Conservation (phyloP, 2,888 invertebrate species). For the Pheosia gnoma region DNA sequence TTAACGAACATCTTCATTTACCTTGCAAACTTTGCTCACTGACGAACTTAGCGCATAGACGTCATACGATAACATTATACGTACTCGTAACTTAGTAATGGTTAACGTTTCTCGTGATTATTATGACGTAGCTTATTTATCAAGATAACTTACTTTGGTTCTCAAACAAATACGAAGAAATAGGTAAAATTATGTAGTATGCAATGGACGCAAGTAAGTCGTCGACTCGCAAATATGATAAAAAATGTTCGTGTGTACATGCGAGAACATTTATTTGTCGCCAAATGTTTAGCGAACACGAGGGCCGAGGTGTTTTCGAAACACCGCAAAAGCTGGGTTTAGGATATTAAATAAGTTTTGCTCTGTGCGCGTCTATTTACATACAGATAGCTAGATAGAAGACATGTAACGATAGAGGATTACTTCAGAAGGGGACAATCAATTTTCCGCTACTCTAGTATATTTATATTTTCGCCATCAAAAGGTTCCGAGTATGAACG, state of each 20-base stretch:
- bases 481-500: slow-evolving; percentile 24
- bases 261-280: neutral
- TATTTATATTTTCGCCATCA: slow-evolving; percentile 6
- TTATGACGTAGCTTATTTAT: neutral
- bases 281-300: neutral
- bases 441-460: neutral
- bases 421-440: neutral
- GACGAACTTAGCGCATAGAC: slow-evolving; percentile 43
- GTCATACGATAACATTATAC: slow-evolving; percentile 36
- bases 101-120: slow-evolving; percentile 27
- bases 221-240: slow-evolving; percentile 18
- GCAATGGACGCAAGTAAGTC: slow-evolving; percentile 13
- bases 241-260: neutral
- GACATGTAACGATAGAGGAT: neutral
- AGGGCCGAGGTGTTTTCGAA: neutral
- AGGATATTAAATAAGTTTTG: slow-evolving; percentile 16
- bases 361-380: slow-evolving; percentile 18
- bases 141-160: neutral
- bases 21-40: slow-evolving; percentile 30
- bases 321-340: neutral
- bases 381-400: slow-evolving; percentile 24
- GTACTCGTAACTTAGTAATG: slow-evolving; percentile 19
- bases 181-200: neutral
- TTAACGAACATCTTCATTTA: slow-evolving; percentile 26
- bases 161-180: no score